Conservation (phyloP, 2,888 invertebrate genomes). For the Tipula unca region DNA sequence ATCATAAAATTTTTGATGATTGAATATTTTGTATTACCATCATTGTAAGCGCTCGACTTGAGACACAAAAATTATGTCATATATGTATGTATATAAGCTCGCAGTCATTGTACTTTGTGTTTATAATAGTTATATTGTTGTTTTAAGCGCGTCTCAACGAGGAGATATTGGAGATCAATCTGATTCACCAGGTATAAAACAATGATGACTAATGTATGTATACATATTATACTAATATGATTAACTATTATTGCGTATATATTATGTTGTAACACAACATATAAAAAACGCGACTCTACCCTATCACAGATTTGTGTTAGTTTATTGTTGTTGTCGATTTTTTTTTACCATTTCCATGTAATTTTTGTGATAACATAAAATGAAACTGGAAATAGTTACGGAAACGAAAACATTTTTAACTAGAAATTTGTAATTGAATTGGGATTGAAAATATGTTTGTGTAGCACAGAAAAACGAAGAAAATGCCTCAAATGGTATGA, state of each 20-base stretch:
- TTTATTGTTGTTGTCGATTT: not conserved
- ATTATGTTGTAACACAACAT: not conserved
- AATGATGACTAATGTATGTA: not conserved
- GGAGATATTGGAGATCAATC: not conserved
- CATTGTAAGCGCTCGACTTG: not conserved
- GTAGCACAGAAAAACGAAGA: not conserved
- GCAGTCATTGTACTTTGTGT: not conserved
- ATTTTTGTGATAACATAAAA: not conserved
- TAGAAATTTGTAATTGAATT: not conserved
- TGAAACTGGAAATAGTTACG: not conserved
- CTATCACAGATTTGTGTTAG: not conserved
- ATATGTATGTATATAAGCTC: not conserved
- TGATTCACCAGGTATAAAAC: not conserved
- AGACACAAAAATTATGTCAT: not conserved
- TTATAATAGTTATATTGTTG: not conserved
- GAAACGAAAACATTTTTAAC: not conserved
- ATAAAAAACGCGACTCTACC: not conserved
- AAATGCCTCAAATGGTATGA: not conserved
- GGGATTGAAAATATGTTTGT: not conserved
- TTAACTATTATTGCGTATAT: not conserved
- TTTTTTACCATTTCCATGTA: not conserved
- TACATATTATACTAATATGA: too few relatives aligned
- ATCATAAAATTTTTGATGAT: not conserved
- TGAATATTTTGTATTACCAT: not conserved
- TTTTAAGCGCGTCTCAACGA: not conserved